Evolutionary conservation across 2,888 invertebrate species (phyloP), one percentile per base, ranked within the genome.

Genomic region (Drosophila lacicola): DNA sequence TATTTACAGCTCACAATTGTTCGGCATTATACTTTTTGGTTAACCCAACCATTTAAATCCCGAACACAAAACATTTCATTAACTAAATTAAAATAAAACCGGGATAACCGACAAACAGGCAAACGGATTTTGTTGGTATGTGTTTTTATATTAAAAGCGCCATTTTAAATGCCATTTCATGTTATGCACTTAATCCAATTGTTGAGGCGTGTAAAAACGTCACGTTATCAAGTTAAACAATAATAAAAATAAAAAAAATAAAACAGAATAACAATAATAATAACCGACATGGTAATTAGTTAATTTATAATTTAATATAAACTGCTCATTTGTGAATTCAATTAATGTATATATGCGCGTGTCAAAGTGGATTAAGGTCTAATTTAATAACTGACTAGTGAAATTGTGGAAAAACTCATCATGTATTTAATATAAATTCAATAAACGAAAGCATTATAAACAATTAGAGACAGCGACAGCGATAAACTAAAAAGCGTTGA

Each of bases 311-410:
- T 79, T 76, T 74, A 73, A 74, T 71, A 79, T 77, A 71, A 81
- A 81, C 78, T 80, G 87, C 67, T 78, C 79, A 82, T 85, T 83
- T 79, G 62, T 65, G 71, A 68, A 85, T 82, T 85, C 73, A 85
- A 85, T 85, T 88, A 82, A 80, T 80, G 78, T 82, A 67, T 68
- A 71, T 79, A 70, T 60, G 67, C 54, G 72, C 79, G 72, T 84
- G 79, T 61, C 66, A 75, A 74, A 83, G 62, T 84, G 76, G 87
- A 84, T 84, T 87, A 87, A 71, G 56, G 67, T 74, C 87, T 84
- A 84, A 87, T 84, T 84, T 87, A 84, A 84, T 86, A 87, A 84
- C 83, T 64, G 68, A 47, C 61, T 44, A 50, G 13, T 25, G 56
- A 55, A 14, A 51, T 50, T 50, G 50, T 47, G 25, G 25, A 49